These are phyloP conservation scores for Capromys pilorides DNA, from an alignment of 2,797 vertebrate genomes.

Conservation along the genomic window DNA sequence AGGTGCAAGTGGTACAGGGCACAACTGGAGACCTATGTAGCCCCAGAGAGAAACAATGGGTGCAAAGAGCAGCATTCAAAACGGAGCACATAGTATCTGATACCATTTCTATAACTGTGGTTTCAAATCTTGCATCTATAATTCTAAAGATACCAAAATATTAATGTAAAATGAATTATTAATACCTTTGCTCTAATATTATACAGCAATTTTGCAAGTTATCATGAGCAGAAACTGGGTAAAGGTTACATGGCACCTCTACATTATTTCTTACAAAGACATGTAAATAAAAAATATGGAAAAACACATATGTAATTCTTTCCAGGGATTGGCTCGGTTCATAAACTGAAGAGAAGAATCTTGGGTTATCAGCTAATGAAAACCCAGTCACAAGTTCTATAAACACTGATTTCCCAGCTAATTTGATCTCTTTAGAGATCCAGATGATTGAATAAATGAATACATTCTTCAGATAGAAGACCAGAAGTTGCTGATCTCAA, in stretches of 20 bases:
- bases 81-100: not conserved
- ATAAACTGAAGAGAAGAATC: not conserved
- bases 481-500: constrained; percentile 37
- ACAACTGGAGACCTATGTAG: not conserved
- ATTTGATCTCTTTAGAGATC: not conserved
- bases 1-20: not conserved
- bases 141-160: not conserved
- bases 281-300: not conserved
- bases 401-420: not conserved
- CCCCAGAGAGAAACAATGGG: not conserved
- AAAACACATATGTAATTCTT: not conserved
- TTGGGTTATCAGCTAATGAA: not conserved
- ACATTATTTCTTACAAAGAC: not conserved
- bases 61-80: not conserved
- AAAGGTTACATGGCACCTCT: not conserved
- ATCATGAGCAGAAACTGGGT: not conserved
- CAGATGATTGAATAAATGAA: not conserved
- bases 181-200: not conserved
- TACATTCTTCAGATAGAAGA: constrained; percentile 4
- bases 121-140: not conserved
- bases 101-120: not conserved
- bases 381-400: not conserved
- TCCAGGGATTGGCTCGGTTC: not conserved
- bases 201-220: not conserved
- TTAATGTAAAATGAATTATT: constrained; percentile 16